A percentile compares a stretch with the other conserved stretches of the same genome.
Evolutionary conservation across 1,140 invertebrate genomes (phyloP).

Genomic region (Coptotermes formosanus): DNA sequence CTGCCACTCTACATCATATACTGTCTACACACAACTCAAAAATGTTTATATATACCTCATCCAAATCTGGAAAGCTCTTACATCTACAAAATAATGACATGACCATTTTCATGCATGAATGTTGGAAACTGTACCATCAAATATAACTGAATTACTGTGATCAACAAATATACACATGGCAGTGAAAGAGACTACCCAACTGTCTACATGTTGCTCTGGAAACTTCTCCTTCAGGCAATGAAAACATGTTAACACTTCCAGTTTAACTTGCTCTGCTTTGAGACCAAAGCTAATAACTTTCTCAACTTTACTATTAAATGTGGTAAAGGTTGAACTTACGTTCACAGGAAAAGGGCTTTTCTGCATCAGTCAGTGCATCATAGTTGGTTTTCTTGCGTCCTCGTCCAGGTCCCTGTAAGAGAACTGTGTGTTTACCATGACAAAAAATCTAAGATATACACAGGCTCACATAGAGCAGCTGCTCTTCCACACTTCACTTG

Average conservation of each 20-base stretch:
- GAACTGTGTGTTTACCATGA: slow-evolving; percentile 7
- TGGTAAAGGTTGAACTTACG: slow-evolving; percentile 64
- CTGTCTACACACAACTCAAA: slow-evolving; percentile 2
- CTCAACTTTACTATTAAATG: not conserved
- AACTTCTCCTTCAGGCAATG: not conserved
- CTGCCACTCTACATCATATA: slow-evolving; percentile 15
- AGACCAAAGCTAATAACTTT: not conserved
- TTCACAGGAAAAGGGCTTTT: slow-evolving; percentile 92
- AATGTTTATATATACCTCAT: not conserved
- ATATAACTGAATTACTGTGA: not conserved
- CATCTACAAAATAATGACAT: not conserved
- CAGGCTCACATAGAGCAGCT: not conserved
- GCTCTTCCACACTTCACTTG: not conserved
- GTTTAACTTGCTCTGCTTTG: not conserved
- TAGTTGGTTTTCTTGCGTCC: slow-evolving; percentile 71
- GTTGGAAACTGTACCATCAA: not conserved
- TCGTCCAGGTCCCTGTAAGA: slow-evolving; percentile 59
- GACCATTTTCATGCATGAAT: slow-evolving; percentile 6
- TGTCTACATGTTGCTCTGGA: not conserved
- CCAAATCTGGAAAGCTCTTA: slow-evolving; percentile 12
- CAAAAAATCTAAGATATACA: not conserved
- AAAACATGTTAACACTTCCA: not conserved
- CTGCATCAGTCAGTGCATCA: slow-evolving; percentile 70
- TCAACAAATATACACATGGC: not conserved
- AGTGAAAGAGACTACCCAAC: not conserved